Percentiles rank a stretch among this genome's conserved stretches.
phyloP scores from a whole-genome alignment of 23 tunicate genomes.

The Phallusia fumigata region DNA sequence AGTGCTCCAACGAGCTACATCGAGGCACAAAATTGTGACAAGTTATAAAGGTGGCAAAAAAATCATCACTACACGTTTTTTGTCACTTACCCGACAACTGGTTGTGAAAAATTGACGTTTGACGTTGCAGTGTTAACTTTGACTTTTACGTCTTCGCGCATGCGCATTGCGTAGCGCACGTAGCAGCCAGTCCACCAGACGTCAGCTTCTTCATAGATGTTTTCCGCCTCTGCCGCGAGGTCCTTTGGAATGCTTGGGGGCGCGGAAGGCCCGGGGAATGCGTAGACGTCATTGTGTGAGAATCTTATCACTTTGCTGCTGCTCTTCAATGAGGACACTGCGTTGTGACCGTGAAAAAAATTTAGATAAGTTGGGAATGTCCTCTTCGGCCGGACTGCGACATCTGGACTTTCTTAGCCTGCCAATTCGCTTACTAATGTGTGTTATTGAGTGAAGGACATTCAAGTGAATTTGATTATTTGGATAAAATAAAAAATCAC shows the following conservation, averaged over 20 bases:
- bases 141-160: background rate
- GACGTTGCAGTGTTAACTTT: background rate
- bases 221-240: background rate
- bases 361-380: too few species aligned
- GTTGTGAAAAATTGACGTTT: background rate
- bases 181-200: conserved; percentile 1
- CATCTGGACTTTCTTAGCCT: too few species aligned
- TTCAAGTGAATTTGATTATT: too few species aligned
- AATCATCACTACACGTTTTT: background rate
- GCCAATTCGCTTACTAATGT: too few species aligned
- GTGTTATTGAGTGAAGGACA: too few species aligned
- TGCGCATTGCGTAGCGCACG: conserved; percentile 1
- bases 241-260: conserved; percentile 1
- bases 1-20: too few species aligned
- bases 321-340: background rate
- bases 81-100: background rate
- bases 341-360: too few species aligned
- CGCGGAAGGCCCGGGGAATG: background rate
- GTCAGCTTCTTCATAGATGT: background rate
- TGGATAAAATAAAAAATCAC: too few species aligned
- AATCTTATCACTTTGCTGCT: background rate
- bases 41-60: too few species aligned
- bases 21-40: too few species aligned
- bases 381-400: too few species aligned
- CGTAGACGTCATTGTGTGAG: background rate